Evolutionary conservation across 2,888 invertebrate genomes (phyloP).

Genomic region (Branchipolynoe longqiensis): DNA sequence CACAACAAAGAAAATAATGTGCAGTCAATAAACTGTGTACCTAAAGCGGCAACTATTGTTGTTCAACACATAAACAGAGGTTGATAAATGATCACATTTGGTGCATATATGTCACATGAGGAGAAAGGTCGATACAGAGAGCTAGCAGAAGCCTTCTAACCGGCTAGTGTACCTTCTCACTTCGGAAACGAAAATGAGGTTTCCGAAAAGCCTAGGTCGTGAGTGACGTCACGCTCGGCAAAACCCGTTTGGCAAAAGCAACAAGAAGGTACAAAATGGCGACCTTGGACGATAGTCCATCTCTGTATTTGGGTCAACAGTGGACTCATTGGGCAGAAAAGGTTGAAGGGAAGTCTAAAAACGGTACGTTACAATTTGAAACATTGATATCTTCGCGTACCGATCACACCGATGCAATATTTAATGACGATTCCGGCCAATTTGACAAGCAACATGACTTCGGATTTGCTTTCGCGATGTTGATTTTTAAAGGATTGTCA

Average conservation of each 20-base stretch:
- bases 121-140: background rate
- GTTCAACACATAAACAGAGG: no score
- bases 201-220: conserved; percentile 70
- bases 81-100: no score
- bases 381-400: background rate
- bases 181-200: conserved; percentile 57
- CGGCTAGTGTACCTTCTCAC: conserved; percentile 1
- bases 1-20: conserved; percentile 15
- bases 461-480: conserved; percentile 55
- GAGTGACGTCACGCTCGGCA: conserved; percentile 79
- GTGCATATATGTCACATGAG: no score
- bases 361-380: conserved; percentile 59
- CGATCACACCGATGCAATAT: conserved; percentile 8
- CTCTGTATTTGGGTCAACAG: conserved; percentile 81
- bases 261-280: conserved; percentile 82
- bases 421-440: conserved; percentile 19
- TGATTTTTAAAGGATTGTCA: conserved; percentile 59
- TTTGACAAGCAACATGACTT: conserved; percentile 57
- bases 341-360: conserved; percentile 57
- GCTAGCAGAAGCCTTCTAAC: background rate
- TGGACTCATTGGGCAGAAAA: conserved; percentile 81
- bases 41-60: no score
- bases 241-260: conserved; percentile 79
- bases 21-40: background rate
- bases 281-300: conserved; percentile 82